Evolutionary conservation across 2,888 invertebrate genomes (phyloP).

Genomic region (Gandaritis pyraliata): DNA sequence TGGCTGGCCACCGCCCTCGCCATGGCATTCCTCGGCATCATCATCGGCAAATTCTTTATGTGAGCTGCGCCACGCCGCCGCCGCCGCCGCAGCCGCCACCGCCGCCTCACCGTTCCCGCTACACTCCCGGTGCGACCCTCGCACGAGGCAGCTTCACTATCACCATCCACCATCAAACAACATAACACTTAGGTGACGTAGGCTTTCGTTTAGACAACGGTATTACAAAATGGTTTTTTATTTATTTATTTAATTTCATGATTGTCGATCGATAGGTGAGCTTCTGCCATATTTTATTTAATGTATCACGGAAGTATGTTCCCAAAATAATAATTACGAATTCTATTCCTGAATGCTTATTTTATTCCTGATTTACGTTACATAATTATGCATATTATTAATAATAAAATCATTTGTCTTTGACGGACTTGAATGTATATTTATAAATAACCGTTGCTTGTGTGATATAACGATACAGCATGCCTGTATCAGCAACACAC

Average conservation of each 20-base stretch:
- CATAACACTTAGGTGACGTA: conserved; percentile 17
- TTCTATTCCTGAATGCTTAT: conserved; percentile 14
- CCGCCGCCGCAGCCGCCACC: conserved; percentile 57
- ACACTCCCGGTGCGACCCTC: conserved; percentile 56
- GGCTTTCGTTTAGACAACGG: conserved; percentile 18
- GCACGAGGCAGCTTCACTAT: conserved; percentile 61
- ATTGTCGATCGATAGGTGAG: conserved; percentile 13
- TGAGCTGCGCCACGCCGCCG: conserved; percentile 69
- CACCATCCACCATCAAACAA: conserved; percentile 28
- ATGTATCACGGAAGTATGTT: neutral
- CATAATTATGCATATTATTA: neutral
- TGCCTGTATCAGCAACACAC: no score
- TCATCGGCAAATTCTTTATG: conserved; percentile 92
- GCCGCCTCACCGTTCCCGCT: conserved; percentile 53
- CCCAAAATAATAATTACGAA: neutral
- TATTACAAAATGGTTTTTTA: conserved; percentile 12
- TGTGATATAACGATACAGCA: no score
- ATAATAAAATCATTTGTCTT: conserved; percentile 10
- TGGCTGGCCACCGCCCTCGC: conserved; percentile 87
- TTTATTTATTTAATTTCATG: conserved; percentile 3
- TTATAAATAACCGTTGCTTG: neutral
- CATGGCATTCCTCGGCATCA: conserved; percentile 89
- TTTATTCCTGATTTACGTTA: conserved; percentile 3
- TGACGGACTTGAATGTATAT: conserved; percentile 1
- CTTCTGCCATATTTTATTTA: conserved; percentile 9